Base-by-base conservation (phyloP, 2,888 invertebrate species). In the Trachelus stipa region DNA sequence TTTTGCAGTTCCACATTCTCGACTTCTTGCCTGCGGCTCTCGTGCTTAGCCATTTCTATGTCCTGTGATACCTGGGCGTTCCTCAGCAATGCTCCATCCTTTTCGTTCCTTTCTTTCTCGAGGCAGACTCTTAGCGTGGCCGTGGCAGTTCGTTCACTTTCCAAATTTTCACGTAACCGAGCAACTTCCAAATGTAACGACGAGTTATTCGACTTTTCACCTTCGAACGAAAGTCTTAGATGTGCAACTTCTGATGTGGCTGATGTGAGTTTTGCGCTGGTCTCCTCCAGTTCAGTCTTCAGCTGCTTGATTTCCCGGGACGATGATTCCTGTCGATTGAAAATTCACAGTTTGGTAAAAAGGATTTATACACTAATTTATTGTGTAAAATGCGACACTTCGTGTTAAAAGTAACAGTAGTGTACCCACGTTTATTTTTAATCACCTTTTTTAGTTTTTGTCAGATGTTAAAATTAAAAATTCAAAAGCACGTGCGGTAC, bases 51-150 rank as follows among this genome's bases (percentile, higher is more conserved):
- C 87, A 96, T 93, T 90, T 97, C 96, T 86, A 96, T 94, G 81
- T 95, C 95, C 89, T 97, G 97, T 0, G 96, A 96, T 85, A 97
- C 95, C 92, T 96, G 95, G 2, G 97, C 97, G 90, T 96, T 97
- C 74, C 96, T 93, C 77, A 97, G 89, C 75, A 96, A 90, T 0
- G 95, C 95, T 3, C 95, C 94, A 87, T 96, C 95, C 87, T 96
- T 96, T 83, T 96, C 96, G 12, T 95, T 93, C 74, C 94, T 94
- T 85, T 96, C 96, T 83, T 89, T 90, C 68, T 91, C 91, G 56
- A 91, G 77, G 33, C 83, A 86, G 1, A 86, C 85, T 69, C 88
- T 82, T 12, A 91, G 77, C 0, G 86, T 86, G 0, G 87, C 87
- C 12, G 82, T 84, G 4, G 85, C 79, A 30, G 85, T 85, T 56